Evolutionary conservation across 2,797 vertebrate genomes (phyloP).

Genomic region (Brachymystax lenok): DNA sequence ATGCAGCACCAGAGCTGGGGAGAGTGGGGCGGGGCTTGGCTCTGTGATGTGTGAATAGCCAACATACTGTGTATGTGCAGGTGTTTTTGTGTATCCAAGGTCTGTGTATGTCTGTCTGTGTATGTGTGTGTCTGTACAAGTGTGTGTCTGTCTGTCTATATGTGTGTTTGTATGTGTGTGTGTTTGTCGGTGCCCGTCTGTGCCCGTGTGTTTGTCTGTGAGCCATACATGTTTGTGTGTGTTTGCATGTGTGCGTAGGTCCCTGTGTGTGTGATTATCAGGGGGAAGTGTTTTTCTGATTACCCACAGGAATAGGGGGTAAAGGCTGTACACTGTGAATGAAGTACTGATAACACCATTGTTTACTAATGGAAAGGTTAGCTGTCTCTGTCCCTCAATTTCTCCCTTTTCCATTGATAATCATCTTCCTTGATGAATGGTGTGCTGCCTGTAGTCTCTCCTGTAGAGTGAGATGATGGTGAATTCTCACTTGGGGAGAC

Average conservation of each 20-base stretch:
- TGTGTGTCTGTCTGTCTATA: conserved; percentile 12
- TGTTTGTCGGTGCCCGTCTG: conserved; percentile 8
- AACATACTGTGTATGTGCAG: no score
- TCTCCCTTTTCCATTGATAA: neutral
- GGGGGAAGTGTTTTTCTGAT: conserved; percentile 2
- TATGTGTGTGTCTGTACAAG: conserved; percentile 4
- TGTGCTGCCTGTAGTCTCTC: no score
- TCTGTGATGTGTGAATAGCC: neutral
- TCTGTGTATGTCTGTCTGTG: conserved; percentile 16
- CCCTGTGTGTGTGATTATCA: conserved; percentile 10
- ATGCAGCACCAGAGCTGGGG: conserved; percentile 38
- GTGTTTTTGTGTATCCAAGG: no score
- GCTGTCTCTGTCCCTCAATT: no score
- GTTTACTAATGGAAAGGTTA: no score
- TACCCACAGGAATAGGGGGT: neutral
- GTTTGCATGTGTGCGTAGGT: neutral
- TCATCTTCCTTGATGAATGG: neutral
- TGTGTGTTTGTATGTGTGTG: conserved; percentile 24
- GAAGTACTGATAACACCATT: no score
- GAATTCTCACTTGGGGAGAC: no score
- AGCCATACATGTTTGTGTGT: conserved; percentile 8
- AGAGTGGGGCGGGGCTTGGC: conserved; percentile 21
- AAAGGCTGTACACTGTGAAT: neutral
- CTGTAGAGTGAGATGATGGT: no score
- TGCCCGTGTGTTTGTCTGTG: conserved; percentile 19